Evolutionary conservation across 2,797 vertebrate genomes (phyloP).

Genomic region (Notoglanidium macrostoma): DNA sequence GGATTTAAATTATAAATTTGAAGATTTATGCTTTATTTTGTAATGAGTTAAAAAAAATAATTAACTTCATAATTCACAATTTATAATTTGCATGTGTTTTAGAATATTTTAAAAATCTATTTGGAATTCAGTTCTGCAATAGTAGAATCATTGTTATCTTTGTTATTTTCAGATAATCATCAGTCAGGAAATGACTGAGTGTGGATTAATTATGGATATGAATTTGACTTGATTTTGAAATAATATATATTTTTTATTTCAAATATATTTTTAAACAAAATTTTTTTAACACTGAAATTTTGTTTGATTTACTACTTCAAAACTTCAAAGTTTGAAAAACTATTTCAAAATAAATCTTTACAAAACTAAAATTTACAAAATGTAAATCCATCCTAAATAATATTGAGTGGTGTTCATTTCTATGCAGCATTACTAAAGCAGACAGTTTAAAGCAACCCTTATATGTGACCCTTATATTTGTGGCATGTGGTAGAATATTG

Average conservation of each 20-base stretch:
- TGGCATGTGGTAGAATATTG: background rate
- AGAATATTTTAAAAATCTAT: background rate
- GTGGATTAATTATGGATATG: background rate
- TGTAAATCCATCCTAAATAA: background rate
- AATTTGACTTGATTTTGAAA: background rate
- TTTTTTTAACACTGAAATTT: background rate
- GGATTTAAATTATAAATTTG: background rate
- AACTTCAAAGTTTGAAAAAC: background rate
- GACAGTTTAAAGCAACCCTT: background rate
- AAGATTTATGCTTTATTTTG: background rate
- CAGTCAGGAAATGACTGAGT: background rate
- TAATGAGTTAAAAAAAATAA: background rate
- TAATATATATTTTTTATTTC: background rate
- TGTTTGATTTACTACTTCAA: background rate
- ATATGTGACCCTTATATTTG: background rate
- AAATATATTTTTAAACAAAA: background rate
- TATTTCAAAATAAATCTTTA: no score
- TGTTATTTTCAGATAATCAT: background rate
- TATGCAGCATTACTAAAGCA: background rate
- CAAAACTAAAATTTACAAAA: background rate
- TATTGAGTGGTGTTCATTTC: background rate
- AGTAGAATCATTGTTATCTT: background rate
- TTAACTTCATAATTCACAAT: background rate
- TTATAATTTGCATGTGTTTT: background rate
- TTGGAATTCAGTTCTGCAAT: background rate